Conservation (phyloP, 2,113 vertebrate species). For the Machaerirhynchus nigripectus region DNA sequence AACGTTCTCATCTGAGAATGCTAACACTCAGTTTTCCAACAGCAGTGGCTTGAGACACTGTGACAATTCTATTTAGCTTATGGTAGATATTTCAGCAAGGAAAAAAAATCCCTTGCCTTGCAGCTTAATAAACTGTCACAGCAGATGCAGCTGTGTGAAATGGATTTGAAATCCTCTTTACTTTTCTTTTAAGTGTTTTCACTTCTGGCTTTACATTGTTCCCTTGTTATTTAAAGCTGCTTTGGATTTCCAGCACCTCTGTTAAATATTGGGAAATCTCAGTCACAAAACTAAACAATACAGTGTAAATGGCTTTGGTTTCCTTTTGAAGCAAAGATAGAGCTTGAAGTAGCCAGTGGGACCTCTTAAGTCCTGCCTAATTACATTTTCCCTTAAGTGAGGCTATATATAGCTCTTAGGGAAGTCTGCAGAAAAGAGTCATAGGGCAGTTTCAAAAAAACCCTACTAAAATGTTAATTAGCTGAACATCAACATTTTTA, state of each 20-base stretch:
- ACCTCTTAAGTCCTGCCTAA: neutral
- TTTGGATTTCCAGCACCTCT: neutral
- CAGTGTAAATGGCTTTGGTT: neutral
- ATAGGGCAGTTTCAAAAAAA: neutral
- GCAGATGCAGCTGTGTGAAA: constrained; percentile 18
- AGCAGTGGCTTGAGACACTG: constrained; percentile 20
- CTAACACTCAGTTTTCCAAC: constrained; percentile 41
- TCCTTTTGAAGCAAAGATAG: neutral
- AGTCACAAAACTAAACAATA: neutral
- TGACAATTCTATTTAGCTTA: constrained; percentile 64
- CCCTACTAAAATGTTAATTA: neutral
- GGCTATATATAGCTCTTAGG: neutral
- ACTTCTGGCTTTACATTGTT: constrained; percentile 52
- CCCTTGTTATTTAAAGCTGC: neutral
- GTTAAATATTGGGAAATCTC: neutral
- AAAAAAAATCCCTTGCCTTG: neutral
- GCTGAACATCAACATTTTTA: neutral
- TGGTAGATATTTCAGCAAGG: constrained; percentile 62
- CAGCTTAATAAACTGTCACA: constrained; percentile 50
- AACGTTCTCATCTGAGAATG: constrained; percentile 50
- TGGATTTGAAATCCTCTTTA: constrained; percentile 58
- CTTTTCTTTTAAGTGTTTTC: constrained; percentile 29
- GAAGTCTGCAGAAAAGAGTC: neutral
- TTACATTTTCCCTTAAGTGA: neutral
- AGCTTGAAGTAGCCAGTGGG: neutral